Conservation (phyloP, 2,113 vertebrate genomes). For the Vidua chalybeata region DNA sequence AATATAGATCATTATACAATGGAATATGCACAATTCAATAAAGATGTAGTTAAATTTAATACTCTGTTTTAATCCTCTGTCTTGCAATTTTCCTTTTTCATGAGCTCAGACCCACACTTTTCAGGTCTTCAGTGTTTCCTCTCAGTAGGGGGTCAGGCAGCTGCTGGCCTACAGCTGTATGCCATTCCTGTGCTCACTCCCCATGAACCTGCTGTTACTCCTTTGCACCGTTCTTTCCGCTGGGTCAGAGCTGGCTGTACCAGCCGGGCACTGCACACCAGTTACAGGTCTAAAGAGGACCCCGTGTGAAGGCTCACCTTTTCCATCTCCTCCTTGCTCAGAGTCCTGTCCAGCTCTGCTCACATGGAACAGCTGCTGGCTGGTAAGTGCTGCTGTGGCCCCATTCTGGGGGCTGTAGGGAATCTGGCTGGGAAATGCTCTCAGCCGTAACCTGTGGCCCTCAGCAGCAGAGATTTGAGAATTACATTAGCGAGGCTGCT, state of each 20-base stretch:
- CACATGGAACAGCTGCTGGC: background rate
- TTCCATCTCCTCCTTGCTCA: background rate
- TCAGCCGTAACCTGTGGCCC: background rate
- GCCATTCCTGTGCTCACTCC: background rate
- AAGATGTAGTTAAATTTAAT: conserved; percentile 75
- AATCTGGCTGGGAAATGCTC: rapidly evolving
- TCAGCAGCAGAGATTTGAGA: background rate
- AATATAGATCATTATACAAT: conserved; percentile 71
- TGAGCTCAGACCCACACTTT: conserved; percentile 12
- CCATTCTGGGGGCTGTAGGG: background rate
- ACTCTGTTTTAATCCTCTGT: conserved; percentile 55
- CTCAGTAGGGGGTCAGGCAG: background rate
- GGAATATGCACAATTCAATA: conserved; percentile 77
- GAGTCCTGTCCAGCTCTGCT: background rate
- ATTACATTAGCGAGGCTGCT: rapidly evolving
- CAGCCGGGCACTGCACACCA: background rate
- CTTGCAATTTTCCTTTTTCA: conserved; percentile 44
- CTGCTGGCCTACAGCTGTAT: background rate
- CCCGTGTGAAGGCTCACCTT: background rate
- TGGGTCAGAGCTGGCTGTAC: background rate
- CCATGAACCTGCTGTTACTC: background rate
- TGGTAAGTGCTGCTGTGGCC: background rate
- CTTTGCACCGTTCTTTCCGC: background rate
- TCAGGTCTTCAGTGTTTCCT: background rate
- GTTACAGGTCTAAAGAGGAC: background rate